A percentile compares a stretch with the other conserved stretches of the same genome.
These are phyloP conservation scores for Drosophila tristis DNA, from an alignment of 1,140 invertebrate species.

Conservation along the genomic window DNA sequence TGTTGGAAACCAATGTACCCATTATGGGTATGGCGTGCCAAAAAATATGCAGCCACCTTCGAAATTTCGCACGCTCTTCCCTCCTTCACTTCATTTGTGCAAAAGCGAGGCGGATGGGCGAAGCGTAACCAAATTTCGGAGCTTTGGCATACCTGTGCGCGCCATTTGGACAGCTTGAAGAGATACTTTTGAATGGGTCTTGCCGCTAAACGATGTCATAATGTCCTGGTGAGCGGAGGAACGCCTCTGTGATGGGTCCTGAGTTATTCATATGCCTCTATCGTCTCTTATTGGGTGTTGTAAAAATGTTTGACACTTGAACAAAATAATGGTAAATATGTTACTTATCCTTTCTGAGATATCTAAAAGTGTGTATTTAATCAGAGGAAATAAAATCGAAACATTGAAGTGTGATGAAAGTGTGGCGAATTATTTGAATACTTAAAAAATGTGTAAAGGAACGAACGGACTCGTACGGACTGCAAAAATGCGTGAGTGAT, in stretches of 20 bases:
- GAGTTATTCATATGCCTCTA: not conserved
- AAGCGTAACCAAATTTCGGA: constrained; percentile 24
- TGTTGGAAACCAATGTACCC: not conserved
- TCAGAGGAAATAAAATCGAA: no score
- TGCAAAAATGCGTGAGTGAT: no score
- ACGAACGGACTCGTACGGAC: no score
- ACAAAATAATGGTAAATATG: no score
- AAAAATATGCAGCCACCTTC: constrained; percentile 36
- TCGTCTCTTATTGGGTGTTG: no score
- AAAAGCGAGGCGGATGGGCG: not conserved
- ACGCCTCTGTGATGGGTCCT: not conserved
- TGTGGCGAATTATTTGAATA: no score
- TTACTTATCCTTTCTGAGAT: no score
- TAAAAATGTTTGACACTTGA: no score
- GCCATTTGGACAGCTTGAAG: constrained; percentile 15
- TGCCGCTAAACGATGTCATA: constrained; percentile 26
- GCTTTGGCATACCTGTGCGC: constrained; percentile 31
- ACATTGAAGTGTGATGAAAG: no score
- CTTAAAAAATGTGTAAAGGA: no score
- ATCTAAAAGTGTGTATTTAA: no score
- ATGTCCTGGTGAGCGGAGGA: constrained; percentile 7
- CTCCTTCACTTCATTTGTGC: not conserved
- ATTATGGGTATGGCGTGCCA: not conserved
- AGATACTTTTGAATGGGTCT: constrained; percentile 26
- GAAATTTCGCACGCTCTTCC: constrained; percentile 45